These are phyloP conservation scores for Trilocha varians DNA, from an alignment of 2,888 invertebrate species.

Conservation along the genomic window DNA sequence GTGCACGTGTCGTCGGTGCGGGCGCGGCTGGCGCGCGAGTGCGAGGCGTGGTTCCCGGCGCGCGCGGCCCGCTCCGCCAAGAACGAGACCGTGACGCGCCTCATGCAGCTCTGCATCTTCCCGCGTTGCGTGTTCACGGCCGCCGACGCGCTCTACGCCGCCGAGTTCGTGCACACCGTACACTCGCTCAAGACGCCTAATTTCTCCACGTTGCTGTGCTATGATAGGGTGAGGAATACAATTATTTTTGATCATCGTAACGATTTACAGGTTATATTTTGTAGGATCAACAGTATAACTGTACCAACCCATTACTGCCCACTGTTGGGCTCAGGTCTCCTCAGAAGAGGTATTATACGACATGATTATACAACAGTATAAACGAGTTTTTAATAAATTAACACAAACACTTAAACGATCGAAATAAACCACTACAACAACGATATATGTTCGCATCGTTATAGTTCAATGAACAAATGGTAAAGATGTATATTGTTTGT, in stretches of 20 bases:
- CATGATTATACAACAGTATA: too few relatives aligned
- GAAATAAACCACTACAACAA: too few relatives aligned
- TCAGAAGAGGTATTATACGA: too few relatives aligned
- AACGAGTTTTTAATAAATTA: too few relatives aligned
- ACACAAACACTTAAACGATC: too few relatives aligned
- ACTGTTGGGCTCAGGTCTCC: too few relatives aligned
- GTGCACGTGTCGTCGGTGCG: constrained; percentile 95
- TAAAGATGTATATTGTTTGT: neutral
- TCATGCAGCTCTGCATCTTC: constrained; percentile 96
- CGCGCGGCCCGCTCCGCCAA: constrained; percentile 91
- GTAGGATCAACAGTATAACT: too few relatives aligned
- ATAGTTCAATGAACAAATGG: neutral
- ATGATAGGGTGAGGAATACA: constrained; percentile 94
- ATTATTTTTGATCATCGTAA: too few relatives aligned
- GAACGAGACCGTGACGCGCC: constrained; percentile 96
- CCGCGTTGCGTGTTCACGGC: constrained; percentile 98
- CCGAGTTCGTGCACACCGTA: constrained; percentile 96
- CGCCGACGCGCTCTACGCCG: constrained; percentile 96
- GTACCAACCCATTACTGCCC: too few relatives aligned
- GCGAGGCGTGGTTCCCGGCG: constrained; percentile 89
- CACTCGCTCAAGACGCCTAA: constrained; percentile 96
- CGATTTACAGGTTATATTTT: too few relatives aligned
- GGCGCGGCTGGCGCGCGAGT: constrained; percentile 81
- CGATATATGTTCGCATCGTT: too few relatives aligned
- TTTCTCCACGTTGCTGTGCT: constrained; percentile 97